These are phyloP conservation scores for Neolamprologus tretocephalus DNA, from an alignment of 2,113 vertebrate genomes.

Conservation along the genomic window DNA sequence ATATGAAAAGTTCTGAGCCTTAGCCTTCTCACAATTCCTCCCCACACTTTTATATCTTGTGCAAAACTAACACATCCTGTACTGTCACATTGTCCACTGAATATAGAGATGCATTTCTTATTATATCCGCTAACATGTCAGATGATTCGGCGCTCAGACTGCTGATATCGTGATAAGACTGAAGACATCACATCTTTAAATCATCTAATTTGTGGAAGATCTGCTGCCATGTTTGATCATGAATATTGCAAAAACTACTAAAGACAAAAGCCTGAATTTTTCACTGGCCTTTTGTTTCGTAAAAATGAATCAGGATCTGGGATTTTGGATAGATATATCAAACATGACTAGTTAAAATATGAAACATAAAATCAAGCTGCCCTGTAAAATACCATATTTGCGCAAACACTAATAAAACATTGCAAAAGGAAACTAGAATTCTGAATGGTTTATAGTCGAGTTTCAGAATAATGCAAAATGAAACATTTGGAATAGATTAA, in stretches of 20 bases:
- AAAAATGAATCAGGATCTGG: not conserved
- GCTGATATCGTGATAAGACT: not conserved
- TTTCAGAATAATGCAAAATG: not conserved
- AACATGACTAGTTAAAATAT: not conserved
- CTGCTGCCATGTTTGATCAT: not conserved
- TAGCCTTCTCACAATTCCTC: not conserved
- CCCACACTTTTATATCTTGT: not conserved
- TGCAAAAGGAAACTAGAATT: not conserved
- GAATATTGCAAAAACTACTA: not conserved
- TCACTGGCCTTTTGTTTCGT: not conserved
- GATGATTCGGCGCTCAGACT: not conserved
- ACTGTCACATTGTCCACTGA: not conserved
- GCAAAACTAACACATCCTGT: not conserved
- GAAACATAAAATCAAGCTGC: not conserved
- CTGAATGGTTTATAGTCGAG: not conserved
- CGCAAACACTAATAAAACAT: not conserved
- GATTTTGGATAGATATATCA: not conserved
- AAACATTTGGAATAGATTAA: not conserved
- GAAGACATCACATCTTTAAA: not conserved
- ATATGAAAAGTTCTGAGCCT: not conserved
- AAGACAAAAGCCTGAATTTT: not conserved
- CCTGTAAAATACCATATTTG: not conserved
- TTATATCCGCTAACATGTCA: not conserved
- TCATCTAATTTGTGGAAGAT: not conserved
- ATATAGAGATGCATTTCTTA: not conserved